Base-by-base conservation (phyloP, 2,113 vertebrate genomes). In the Microtus montanus region DNA sequence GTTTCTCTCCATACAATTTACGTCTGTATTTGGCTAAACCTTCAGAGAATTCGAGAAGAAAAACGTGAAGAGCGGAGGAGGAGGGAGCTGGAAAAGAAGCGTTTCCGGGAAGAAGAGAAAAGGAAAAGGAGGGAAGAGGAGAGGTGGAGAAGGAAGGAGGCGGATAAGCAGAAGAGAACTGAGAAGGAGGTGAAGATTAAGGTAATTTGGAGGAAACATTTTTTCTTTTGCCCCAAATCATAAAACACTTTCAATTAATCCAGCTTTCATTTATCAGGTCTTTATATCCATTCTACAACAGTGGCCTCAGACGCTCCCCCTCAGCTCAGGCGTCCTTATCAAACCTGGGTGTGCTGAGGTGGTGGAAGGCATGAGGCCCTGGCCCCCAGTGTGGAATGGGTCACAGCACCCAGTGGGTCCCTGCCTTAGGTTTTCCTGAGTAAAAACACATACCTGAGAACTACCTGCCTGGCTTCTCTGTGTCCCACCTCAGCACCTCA, bases 181-280 rank as follows among this genome's bases (percentile, higher is more conserved):
- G 99, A 99, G 87, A 99, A 99, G 97, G 99, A 99, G 96, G 99
- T 99, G 66, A 99, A 99, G 96, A 99, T 99, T 91, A 99, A 99
- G 99, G 99, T 99, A 97, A 75, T 70, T 64, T 13, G 79, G 68
- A 68, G 38, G 77, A 90, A 90, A 61, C 35, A 6, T 9, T 35
- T 47, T 19, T 5, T 77, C 89, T 64, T 91, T 66, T 73, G 5
- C 6, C 28, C 3, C 47, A 15, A 54, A 61, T n/a, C 80, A 86
- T 70, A 85, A 58, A 82, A 24, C 58, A 10, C 28, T 95, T 73
- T 66, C 12, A 70, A 0, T 70, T 66, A 19, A 44, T 33, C 66
- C 26, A 19, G 41, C 74, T 20, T 52, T 58, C 58, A 19, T 58
- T 75, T 58, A 13, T 12, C 7, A 38, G 30, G 28, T 61, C 3